Percentiles rank a stretch among this genome's conserved stretches.
phyloP scores from a whole-genome alignment of 2,888 invertebrate genomes.

The Coecobrya sp. region DNA sequence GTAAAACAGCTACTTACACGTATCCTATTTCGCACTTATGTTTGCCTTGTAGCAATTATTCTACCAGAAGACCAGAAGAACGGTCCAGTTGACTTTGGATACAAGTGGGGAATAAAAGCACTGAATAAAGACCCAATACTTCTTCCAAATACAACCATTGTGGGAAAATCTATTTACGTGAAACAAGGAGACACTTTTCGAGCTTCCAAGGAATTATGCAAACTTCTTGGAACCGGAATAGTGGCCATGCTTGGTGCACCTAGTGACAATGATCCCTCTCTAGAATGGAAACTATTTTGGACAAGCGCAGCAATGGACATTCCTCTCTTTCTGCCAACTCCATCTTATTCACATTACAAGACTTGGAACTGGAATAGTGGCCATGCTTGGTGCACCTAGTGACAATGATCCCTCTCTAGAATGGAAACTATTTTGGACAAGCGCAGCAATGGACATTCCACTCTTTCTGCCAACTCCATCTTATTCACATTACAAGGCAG shows the following conservation, averaged over 20 bases:
- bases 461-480: constrained; percentile 84
- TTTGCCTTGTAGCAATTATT: constrained; percentile 79
- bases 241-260: constrained; percentile 84
- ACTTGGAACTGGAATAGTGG: constrained; percentile 82
- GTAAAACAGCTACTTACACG: too few species aligned
- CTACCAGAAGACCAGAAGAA: constrained; percentile 84
- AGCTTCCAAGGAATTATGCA: constrained; percentile 90
- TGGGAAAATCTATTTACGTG: constrained; percentile 93
- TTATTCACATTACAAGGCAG: constrained; percentile 81
- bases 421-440: constrained; percentile 85
- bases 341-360: constrained; percentile 83
- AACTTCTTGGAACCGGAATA: constrained; percentile 82
- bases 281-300: constrained; percentile 86
- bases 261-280: constrained; percentile 82
- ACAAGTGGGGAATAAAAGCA: constrained; percentile 85
- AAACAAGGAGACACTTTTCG: constrained; percentile 93
- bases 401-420: constrained; percentile 84
- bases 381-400: constrained; percentile 83
- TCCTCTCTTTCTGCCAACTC: constrained; percentile 84
- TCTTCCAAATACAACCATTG: constrained; percentile 92
- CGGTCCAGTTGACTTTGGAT: constrained; percentile 85
- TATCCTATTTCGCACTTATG: too few species aligned
- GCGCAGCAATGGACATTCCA: constrained; percentile 84
- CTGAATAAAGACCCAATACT: constrained; percentile 92
- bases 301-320: constrained; percentile 84